These are phyloP conservation scores for Piaya cayana DNA, from an alignment of 2,113 vertebrate species.

Conservation along the genomic window DNA sequence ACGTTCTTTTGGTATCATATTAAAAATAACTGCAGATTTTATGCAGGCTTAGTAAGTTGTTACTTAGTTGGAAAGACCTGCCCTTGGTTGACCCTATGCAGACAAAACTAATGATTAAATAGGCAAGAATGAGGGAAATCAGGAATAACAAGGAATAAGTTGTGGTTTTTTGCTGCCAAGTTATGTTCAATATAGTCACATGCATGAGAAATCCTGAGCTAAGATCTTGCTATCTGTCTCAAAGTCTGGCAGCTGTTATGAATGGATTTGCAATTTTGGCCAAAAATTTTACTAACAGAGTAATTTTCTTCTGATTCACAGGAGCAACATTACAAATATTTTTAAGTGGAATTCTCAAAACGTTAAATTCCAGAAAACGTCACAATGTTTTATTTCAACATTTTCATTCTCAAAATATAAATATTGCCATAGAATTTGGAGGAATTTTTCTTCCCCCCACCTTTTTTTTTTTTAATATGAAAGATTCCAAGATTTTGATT, in stretches of 20 bases:
- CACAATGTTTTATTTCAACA: conserved; percentile 48
- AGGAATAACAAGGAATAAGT: neutral
- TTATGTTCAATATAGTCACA: neutral
- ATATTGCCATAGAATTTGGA: neutral
- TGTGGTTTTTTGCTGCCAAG: neutral
- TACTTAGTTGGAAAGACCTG: neutral
- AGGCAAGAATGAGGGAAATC: neutral
- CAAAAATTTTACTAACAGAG: neutral
- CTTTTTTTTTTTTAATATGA: neutral
- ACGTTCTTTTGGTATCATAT: neutral
- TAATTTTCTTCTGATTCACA: conserved; percentile 36
- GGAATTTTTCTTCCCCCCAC: neutral
- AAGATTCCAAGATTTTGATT: neutral
- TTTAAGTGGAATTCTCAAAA: conserved; percentile 34
- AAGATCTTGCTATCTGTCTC: neutral
- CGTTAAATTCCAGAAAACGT: conserved; percentile 19
- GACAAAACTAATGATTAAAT: neutral
- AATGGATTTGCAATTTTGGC: conserved; percentile 22
- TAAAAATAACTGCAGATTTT: neutral
- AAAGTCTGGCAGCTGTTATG: neutral
- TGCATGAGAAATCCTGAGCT: neutral
- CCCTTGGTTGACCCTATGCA: neutral
- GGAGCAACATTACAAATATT: conserved; percentile 32
- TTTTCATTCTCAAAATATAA: neutral
- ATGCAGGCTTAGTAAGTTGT: neutral